Base-by-base conservation (phyloP, 2,113 vertebrate genomes). In the Piaya cayana region DNA sequence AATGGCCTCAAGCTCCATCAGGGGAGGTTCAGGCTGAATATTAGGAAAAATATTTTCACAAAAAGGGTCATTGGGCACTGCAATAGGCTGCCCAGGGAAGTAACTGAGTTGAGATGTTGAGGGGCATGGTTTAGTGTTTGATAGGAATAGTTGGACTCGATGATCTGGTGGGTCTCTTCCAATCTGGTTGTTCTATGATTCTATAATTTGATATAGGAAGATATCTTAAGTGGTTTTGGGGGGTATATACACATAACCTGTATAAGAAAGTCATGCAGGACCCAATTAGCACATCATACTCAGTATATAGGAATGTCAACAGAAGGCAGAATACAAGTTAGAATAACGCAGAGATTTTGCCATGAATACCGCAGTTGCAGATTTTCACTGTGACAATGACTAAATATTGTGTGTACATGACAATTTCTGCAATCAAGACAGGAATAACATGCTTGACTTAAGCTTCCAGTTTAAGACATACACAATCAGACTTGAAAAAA, bases 231-330 rank as follows among this genome's bases (percentile, higher is more conserved):
- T 32, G 27, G 27, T 82, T n/a, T 60, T 70, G 91, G 95, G 47
- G 47, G 47, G 20, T 93, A 91, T 92, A 92, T 88, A 94, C 82
- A 78, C 15, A 11, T 77, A 13, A 8, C 93, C 90, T 93, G 86
- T 82, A 94, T 79, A 95, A 91, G 68, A 92, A 59, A 27, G 75
- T 42, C 88, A 90, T 36, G 50, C 11, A 39, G 93, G 68, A 86
- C 94, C 93, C 95, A 98, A 97, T 96, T 96, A 97, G 92, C 37
- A 34, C 60, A 64, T 52, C 60, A 49, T 81, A 42, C 5, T 86
- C 93, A 68, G 16, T 49, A 47, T 13, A 10, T 39, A 34, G 62
- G 30, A 49, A 72, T 64, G 26, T 59, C 45, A 90, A 81, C 55
- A 91, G 63, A 86, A 95, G 30, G 81, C 55, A 97, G 68, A 93